Evolutionary conservation across 1,140 invertebrate species (phyloP).

Genomic region (Helicoverpa armigera): DNA sequence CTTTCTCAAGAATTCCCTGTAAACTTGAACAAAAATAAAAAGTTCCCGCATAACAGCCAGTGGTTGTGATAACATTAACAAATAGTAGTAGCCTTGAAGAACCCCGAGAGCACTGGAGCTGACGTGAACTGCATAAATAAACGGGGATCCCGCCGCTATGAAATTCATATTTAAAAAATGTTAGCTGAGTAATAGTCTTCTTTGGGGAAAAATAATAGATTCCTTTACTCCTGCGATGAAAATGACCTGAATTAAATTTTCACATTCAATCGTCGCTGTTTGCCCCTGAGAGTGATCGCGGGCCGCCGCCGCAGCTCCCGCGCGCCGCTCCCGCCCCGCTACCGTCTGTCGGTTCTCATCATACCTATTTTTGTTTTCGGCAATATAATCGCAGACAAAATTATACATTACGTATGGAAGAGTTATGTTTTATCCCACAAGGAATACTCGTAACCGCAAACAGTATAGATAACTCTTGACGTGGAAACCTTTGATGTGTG

Average conservation of each 20-base stretch:
- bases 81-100: conserved; percentile 42
- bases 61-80: conserved; percentile 47
- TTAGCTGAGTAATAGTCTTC: conserved; percentile 67
- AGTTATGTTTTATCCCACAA: conserved; percentile 26
- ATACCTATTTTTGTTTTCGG: conserved; percentile 69
- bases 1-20: conserved; percentile 29
- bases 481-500: not conserved
- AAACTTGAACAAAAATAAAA: conserved; percentile 36
- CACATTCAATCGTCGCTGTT: conserved; percentile 80
- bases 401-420: conserved; percentile 39
- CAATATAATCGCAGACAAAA: conserved; percentile 54
- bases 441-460: conserved; percentile 16
- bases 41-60: conserved; percentile 41
- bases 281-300: conserved; percentile 73
- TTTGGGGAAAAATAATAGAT: conserved; percentile 77
- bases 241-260: conserved; percentile 84
- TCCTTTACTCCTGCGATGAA: conserved; percentile 69
- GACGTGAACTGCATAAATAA: conserved; percentile 49
- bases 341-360: conserved; percentile 58
- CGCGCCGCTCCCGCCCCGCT: conserved; percentile 32
- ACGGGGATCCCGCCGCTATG: conserved; percentile 38
- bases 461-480: not conserved
- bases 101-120: conserved; percentile 22
- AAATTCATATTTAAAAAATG: conserved; percentile 61
- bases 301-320: conserved; percentile 54